A percentile compares a stretch with the other conserved stretches of the same genome.
Evolutionary conservation across 2,797 vertebrate species (phyloP).

Genomic region (Odontamblyopus lacepedii): DNA sequence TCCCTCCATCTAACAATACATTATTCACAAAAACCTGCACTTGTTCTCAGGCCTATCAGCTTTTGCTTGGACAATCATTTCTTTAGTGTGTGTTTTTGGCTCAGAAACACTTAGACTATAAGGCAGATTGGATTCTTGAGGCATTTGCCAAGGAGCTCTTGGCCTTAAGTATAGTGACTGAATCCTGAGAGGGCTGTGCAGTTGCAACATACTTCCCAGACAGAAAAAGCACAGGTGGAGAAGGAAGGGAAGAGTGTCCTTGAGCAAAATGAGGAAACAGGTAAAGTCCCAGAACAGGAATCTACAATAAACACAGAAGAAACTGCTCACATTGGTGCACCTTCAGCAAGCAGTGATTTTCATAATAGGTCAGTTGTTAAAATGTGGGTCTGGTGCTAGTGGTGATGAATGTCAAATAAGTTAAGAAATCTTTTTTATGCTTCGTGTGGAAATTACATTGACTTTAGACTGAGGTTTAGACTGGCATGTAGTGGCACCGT

Average conservation of each 20-base stretch:
- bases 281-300: slow-evolving; percentile 4
- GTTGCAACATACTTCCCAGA: slow-evolving; percentile 50
- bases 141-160: slow-evolving; percentile 46
- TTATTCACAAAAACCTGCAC: background rate
- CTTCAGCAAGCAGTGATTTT: too few relatives aligned
- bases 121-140: slow-evolving; percentile 59
- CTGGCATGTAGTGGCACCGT: too few relatives aligned
- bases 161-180: slow-evolving; percentile 41
- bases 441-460: too few relatives aligned
- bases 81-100: slow-evolving; percentile 34
- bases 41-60: slow-evolving; percentile 7
- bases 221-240: slow-evolving; percentile 19
- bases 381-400: too few relatives aligned
- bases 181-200: slow-evolving; percentile 39
- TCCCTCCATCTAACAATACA: background rate
- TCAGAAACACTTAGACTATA: slow-evolving; percentile 28
- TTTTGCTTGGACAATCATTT: slow-evolving; percentile 4
- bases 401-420: too few relatives aligned
- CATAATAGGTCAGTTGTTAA: too few relatives aligned
- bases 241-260: slow-evolving; percentile 8
- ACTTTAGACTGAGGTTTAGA: too few relatives aligned
- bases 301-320: background rate
- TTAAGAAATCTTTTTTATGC: too few relatives aligned
- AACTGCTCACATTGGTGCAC: too few relatives aligned
- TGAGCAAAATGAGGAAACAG: background rate